Evolutionary conservation across 1,140 invertebrate species (phyloP).

Genomic region (Neocloeon triangulifer): DNA sequence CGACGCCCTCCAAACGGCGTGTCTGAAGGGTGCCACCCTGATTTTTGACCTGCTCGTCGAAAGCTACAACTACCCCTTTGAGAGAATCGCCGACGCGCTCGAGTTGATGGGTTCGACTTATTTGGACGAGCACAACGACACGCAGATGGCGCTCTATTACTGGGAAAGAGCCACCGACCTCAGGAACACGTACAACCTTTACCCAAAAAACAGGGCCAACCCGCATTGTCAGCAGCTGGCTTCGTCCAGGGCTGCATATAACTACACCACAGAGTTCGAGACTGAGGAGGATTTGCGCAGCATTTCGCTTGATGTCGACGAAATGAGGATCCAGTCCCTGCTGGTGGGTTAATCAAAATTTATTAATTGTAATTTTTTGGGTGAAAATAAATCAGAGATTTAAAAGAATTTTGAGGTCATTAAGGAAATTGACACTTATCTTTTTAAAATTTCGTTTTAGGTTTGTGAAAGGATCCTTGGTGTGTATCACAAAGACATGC

Average conservation of each 20-base stretch:
- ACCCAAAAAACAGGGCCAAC: constrained; percentile 21
- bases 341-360: too few relatives aligned
- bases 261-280: constrained; percentile 43
- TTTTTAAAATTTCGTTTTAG: background rate
- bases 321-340: constrained; percentile 57
- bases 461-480: constrained; percentile 61
- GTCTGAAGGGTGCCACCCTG: constrained; percentile 59
- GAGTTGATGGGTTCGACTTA: constrained; percentile 67
- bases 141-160: constrained; percentile 10
- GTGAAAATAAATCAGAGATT: too few relatives aligned
- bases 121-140: constrained; percentile 60
- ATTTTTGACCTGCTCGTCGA: constrained; percentile 57
- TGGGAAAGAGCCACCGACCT: constrained; percentile 12
- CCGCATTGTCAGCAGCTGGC: constrained; percentile 26
- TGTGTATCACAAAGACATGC: constrained; percentile 56
- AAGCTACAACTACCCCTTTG: constrained; percentile 31
- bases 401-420: too few relatives aligned
- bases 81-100: constrained; percentile 55
- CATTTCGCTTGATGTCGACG: constrained; percentile 50
- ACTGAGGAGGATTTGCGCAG: constrained; percentile 43
- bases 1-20: constrained; percentile 76
- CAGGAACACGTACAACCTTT: constrained; percentile 16
- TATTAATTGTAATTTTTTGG: too few relatives aligned
- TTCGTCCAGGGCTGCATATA: constrained; percentile 31
- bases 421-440: too few relatives aligned